Conservation (phyloP, 2,113 vertebrate genomes). For the Toxotes chatareus region DNA sequence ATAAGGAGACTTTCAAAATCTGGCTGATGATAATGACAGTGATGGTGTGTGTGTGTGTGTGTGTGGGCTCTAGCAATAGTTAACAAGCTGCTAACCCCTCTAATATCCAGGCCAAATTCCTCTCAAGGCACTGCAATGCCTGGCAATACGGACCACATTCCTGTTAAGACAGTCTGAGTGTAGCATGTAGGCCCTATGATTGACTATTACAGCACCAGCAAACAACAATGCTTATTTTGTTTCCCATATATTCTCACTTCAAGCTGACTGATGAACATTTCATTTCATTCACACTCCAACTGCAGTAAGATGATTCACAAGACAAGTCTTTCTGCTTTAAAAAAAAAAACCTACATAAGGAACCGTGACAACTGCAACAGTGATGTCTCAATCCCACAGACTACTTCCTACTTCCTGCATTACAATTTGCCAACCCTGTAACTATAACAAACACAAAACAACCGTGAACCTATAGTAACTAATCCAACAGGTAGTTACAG, state of each 20-base stretch:
- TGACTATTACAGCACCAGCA: neutral
- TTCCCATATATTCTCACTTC: neutral
- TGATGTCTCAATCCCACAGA: neutral
- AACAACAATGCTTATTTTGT: neutral
- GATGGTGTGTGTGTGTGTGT: slow-evolving; percentile 10
- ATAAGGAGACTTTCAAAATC: neutral
- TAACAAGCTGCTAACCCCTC: slow-evolving; percentile 67
- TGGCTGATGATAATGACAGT: slow-evolving; percentile 4
- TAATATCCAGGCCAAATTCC: slow-evolving; percentile 57
- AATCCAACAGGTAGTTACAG: neutral
- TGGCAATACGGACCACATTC: slow-evolving; percentile 21
- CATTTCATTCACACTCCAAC: neutral
- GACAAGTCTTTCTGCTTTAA: slow-evolving; percentile 3
- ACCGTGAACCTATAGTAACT: neutral
- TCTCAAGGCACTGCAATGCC: slow-evolving; percentile 40
- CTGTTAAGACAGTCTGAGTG: neutral
- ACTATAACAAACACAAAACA: neutral
- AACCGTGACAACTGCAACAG: neutral
- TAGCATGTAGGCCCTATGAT: neutral
- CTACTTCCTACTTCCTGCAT: slow-evolving; percentile 11
- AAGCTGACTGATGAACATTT: neutral
- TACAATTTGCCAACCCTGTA: neutral
- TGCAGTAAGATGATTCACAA: neutral
- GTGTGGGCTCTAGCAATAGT: neutral
- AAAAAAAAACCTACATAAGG: neutral